A percentile compares a stretch with the other conserved stretches of the same genome.
These are phyloP conservation scores for Gadopsis bispinosus DNA, from an alignment of 2,797 vertebrate species.

Conservation along the genomic window DNA sequence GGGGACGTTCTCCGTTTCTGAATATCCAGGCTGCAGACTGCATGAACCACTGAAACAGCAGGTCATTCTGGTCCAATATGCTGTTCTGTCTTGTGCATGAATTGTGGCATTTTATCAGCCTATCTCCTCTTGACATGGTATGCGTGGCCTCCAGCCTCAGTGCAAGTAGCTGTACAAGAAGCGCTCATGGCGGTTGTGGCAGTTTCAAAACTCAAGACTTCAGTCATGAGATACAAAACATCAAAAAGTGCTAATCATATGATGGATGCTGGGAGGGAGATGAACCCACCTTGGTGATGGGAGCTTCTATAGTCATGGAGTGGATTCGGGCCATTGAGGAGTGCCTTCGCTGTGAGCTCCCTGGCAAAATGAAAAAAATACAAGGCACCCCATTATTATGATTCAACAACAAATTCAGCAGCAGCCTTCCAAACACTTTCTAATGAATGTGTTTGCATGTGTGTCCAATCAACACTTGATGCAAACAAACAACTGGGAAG, in stretches of 20 bases:
- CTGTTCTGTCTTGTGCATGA: constrained; percentile 55
- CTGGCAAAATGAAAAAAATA: constrained; percentile 74
- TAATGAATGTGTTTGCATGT: constrained; percentile 40
- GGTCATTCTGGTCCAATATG: constrained; percentile 54
- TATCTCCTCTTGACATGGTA: constrained; percentile 56
- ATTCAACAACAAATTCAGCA: constrained; percentile 32
- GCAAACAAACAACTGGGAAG: constrained; percentile 56
- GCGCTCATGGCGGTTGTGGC: constrained; percentile 46
- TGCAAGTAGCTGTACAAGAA: constrained; percentile 46
- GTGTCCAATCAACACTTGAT: constrained; percentile 61
- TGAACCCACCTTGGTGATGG: constrained; percentile 95
- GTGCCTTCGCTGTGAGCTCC: constrained; percentile 93
- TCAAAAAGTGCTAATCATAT: constrained; percentile 57
- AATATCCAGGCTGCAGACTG: constrained; percentile 53
- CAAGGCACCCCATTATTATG: neutral
- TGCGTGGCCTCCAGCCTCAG: constrained; percentile 45
- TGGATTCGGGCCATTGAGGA: constrained; percentile 98
- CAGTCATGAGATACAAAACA: constrained; percentile 67
- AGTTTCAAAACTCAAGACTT: constrained; percentile 44
- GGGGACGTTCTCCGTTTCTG: constrained; percentile 70
- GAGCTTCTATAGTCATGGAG: constrained; percentile 98
- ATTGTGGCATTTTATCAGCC: constrained; percentile 67
- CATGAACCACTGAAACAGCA: constrained; percentile 62
- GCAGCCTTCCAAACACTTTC: constrained; percentile 28
- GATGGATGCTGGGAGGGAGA: constrained; percentile 34